phyloP scores from a whole-genome alignment of 2,113 vertebrate species.

The Verasper variegatus region DNA sequence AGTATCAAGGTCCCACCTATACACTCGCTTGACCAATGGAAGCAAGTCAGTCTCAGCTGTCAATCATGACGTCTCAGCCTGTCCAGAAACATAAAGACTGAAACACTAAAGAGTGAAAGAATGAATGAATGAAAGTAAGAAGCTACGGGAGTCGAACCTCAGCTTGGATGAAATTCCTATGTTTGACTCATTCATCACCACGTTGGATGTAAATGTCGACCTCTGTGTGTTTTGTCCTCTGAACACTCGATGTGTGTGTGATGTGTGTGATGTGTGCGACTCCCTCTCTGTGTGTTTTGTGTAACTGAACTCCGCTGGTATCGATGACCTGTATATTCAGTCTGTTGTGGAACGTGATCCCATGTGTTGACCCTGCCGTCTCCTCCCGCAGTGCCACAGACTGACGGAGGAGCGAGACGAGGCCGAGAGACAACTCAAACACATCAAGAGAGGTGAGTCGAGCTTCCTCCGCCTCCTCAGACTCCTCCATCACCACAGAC shows the following conservation, averaged over 20 bases:
- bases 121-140: too few species aligned
- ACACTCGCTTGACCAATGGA: too few species aligned
- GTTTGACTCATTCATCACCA: too few species aligned
- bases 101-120: too few species aligned
- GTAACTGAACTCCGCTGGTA: conserved; percentile 19
- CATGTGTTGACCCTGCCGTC: conserved; percentile 22
- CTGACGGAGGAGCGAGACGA: conserved; percentile 83
- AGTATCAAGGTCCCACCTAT: too few species aligned
- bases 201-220: too few species aligned
- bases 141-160: too few species aligned
- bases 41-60: too few species aligned
- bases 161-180: too few species aligned
- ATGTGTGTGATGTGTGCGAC: background rate
- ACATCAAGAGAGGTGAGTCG: conserved; percentile 85
- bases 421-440: conserved; percentile 84
- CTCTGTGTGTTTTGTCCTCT: background rate
- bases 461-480: background rate
- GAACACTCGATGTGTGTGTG: too few species aligned
- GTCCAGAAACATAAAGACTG: too few species aligned
- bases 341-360: conserved; percentile 33
- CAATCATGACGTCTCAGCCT: too few species aligned
- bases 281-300: background rate
- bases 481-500: background rate
- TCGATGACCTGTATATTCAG: conserved; percentile 12
- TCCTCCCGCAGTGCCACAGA: conserved; percentile 71